Evolutionary conservation across 2,888 invertebrate genomes (phyloP), one percentile per base, ranked within the genome.

Genomic region (Macrosoma leucophasiata): DNA sequence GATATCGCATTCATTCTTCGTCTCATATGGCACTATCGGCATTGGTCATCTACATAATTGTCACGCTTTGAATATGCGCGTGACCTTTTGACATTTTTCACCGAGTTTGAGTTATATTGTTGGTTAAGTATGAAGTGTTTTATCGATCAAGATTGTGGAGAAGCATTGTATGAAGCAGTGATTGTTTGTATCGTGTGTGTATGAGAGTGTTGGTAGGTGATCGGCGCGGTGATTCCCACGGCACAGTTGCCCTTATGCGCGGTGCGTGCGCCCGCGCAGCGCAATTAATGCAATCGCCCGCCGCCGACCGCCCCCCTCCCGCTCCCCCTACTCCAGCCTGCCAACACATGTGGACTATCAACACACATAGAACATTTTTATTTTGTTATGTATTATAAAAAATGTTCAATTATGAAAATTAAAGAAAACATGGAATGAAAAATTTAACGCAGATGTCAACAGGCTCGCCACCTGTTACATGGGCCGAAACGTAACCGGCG

Each of bases 201-300:
- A 4, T 3, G 11, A 17, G 41, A 53, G 58, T 48, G 56, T 46
- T 26, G 27, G 46, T 47, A 48, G 50, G 43, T 36, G 50, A 54
- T 50, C 55, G 34, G 12, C 46, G 43, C 58, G 60, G 42, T 46
- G 58, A 52, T 78, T 81, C 79, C 70, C 79, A 81, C 79, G 79
- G 62, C 77, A 73, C 73, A 70, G 55, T 66, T 77, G 74, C 62
- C 78, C 75, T 67, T 75, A 75, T 47, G 62, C 47, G 39, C 36
- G 39, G 48, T 41, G 50, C 48, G 50, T 53, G 46, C 41, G 43
- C 43, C 47, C 52, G 46, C 39, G 38, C 41, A 48, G 38, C 39
- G 47, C 45, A 54, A 55, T 54, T 47, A 52, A 55, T 48, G 25
- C 34, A 29, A 9, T 29, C 29, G 29, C 29, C 21, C 19, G 14